phyloP scores from a whole-genome alignment of 1,140 invertebrate genomes.

The Halictus rubicundus region DNA sequence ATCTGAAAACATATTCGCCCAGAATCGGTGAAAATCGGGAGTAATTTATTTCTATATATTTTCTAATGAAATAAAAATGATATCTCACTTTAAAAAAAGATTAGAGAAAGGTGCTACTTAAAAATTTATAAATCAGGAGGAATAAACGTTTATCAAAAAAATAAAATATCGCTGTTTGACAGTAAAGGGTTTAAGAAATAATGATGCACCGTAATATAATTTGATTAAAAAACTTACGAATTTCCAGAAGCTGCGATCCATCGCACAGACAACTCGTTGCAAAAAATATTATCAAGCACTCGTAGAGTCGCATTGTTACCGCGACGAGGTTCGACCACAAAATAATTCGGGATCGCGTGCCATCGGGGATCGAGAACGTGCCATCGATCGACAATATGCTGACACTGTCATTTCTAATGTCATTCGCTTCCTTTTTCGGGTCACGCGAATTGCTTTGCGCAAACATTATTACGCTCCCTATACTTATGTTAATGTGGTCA shows the following conservation, averaged over 20 bases:
- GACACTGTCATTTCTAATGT: slow-evolving; percentile 25
- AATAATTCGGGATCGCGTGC: slow-evolving; percentile 11
- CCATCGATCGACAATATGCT: slow-evolving; percentile 20
- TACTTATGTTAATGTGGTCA: background rate
- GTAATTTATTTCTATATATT: too few species aligned
- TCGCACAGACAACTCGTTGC: background rate
- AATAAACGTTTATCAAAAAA: too few species aligned
- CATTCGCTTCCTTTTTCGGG: background rate
- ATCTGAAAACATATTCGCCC: too few species aligned
- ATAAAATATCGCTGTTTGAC: too few species aligned
- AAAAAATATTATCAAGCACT: slow-evolving; percentile 2
- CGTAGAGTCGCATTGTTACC: slow-evolving; percentile 33
- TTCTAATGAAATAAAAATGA: too few species aligned
- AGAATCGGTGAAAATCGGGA: too few species aligned
- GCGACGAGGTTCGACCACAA: slow-evolving; percentile 14
- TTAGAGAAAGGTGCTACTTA: too few species aligned
- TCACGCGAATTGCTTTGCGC: slow-evolving; percentile 2
- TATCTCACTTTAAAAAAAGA: too few species aligned
- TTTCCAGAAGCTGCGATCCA: slow-evolving; percentile 16
- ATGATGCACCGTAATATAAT: too few species aligned
- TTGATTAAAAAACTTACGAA: slow-evolving; percentile 55
- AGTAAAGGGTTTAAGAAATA: too few species aligned
- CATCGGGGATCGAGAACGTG: slow-evolving; percentile 30
- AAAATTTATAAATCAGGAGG: too few species aligned
- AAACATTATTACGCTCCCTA: slow-evolving; percentile 4